Evolutionary conservation across 92 coral and sea anemone species (phyloP).

Genomic region (Epizoanthus illoricatus): DNA sequence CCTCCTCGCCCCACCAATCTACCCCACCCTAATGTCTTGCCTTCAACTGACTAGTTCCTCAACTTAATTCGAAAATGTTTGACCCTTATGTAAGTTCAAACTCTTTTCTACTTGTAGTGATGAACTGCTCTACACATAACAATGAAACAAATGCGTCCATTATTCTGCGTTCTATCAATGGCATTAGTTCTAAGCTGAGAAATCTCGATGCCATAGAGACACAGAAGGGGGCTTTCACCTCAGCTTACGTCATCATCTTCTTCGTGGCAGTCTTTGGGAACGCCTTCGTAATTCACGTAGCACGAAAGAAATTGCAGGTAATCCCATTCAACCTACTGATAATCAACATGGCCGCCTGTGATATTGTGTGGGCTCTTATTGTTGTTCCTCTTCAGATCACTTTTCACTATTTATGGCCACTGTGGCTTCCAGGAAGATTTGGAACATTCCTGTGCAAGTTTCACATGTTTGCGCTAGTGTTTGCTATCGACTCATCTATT

Average conservation of each 20-base stretch:
- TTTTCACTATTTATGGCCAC: background rate
- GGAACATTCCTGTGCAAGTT: conserved; percentile 10
- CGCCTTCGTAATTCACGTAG: conserved; percentile 1
- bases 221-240: background rate
- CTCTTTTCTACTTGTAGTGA: no score
- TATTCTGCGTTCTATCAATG: no score
- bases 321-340: background rate
- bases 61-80: no score
- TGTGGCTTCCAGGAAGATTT: conserved; percentile 16
- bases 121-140: no score
- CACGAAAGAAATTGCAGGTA: background rate
- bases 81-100: no score
- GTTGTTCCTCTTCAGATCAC: background rate
- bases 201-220: no score
- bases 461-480: background rate
- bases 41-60: no score
- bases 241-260: background rate
- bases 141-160: no score
- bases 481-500: background rate
- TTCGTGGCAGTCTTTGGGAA: background rate
- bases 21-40: no score
- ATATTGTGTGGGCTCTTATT: background rate
- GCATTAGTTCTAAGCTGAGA: no score
- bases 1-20: no score
- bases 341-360: conserved; percentile 12